Evolutionary conservation across 2,888 invertebrate species (phyloP), one percentile per base, ranked within the genome.

Genomic region (Hydraecia micacea): DNA sequence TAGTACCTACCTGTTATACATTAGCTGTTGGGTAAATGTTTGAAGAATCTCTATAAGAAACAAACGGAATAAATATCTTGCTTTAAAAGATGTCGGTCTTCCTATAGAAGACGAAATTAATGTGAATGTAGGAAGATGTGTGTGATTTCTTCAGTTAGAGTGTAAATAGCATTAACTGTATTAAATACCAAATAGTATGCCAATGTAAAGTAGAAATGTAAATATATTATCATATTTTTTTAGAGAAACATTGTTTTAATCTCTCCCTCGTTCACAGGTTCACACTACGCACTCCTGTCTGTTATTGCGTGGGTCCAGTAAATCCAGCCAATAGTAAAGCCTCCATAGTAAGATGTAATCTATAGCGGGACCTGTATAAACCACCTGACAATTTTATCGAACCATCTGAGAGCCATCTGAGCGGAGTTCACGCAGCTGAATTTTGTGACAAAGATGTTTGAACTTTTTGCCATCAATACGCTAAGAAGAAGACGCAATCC

Each of bases 111-210:
- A 60, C 2, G n/a, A 36, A 81, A 62, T 25, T 28, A 63, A 62
- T 46, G 66, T 67, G 25, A 52, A 63, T 62, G 15, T 46, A 39
- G 36, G 5, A 74, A 52, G 25, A 52, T 58, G 9, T 71, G 69
- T 73, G 69, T 62, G 67, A 71, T 82, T 79, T 84, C 55, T 84
- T 75, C 81, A 80, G 68, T 85, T 79, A 71, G 13, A 70, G 8
- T 85, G 60, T 74, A 75, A 75, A 83, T 83, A 82, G 63, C 36
- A 71, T 85, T 76, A 80, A 68, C 67, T 71, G 76, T 71, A 77
- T 72, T 72, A 42, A 73, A 82, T 76, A 86, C 74, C 65, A 77
- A 77, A 82, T 68, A 69, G 52, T 52, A 69, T 46, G 81, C n/a
- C 69, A 58, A 69, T 82, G 71, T 81, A 42, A 68, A 55, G 42